Conservation (phyloP, 92 coral and sea anemone species). For the Hydrozoanthus gracilis region DNA sequence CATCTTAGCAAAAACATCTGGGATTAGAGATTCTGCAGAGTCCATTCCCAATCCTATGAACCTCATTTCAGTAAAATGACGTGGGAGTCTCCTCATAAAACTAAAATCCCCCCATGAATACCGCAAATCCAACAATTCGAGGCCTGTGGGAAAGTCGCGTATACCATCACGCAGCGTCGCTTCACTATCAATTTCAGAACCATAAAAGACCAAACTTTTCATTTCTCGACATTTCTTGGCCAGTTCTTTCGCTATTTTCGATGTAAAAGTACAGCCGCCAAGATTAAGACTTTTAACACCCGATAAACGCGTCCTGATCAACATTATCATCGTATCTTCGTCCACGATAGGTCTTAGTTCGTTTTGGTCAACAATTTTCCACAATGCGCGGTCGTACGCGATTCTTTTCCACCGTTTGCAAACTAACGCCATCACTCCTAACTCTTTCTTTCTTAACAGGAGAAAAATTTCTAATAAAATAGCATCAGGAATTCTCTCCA, state of each 20-base stretch:
- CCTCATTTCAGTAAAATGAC: constrained; percentile 97
- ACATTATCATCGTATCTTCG: constrained; percentile 92
- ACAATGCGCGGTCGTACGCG: constrained; percentile 97
- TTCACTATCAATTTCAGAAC: constrained; percentile 82
- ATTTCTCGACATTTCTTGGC: constrained; percentile 80
- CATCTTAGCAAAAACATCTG: constrained; percentile 95
- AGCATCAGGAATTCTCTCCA: constrained; percentile 95
- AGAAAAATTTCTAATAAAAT: constrained; percentile 87
- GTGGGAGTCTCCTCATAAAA: constrained; percentile 94
- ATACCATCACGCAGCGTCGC: constrained; percentile 80
- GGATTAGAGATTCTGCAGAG: constrained; percentile 88
- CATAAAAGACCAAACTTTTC: constrained; percentile 88
- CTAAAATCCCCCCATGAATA: constrained; percentile 97
- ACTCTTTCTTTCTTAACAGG: constrained; percentile 78
- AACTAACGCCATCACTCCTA: constrained; percentile 85
- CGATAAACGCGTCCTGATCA: constrained; percentile 94
- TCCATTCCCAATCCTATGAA: constrained; percentile 94
- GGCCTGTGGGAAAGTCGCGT: constrained; percentile 93
- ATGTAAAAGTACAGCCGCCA: constrained; percentile 92
- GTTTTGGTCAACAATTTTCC: constrained; percentile 89
- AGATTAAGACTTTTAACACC: constrained; percentile 89
- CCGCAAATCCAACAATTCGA: constrained; percentile 95
- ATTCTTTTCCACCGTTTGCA: constrained; percentile 93
- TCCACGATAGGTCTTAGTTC: constrained; percentile 81
- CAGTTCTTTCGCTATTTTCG: constrained; percentile 93